These are phyloP conservation scores for Amazona finschi DNA, from an alignment of 2,797 vertebrate species.

Conservation along the genomic window DNA sequence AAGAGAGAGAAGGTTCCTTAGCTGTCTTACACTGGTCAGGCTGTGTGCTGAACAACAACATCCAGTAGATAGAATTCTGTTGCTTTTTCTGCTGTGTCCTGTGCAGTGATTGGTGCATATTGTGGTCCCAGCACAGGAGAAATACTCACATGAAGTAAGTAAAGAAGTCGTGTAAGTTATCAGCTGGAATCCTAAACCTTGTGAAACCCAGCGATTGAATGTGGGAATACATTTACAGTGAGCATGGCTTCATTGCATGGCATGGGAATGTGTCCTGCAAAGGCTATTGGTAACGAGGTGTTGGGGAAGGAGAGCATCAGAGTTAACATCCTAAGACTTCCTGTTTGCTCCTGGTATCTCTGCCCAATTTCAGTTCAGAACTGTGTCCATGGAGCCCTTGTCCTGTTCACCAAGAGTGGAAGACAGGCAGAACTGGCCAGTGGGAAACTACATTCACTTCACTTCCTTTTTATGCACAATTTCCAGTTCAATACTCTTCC, in stretches of 20 bases:
- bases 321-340: neutral
- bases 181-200: neutral
- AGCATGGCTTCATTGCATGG: neutral
- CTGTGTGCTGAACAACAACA: neutral
- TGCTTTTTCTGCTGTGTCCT: neutral
- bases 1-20: neutral
- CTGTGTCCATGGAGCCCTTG: neutral
- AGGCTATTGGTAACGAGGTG: neutral
- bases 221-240: neutral
- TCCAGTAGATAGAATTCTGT: neutral
- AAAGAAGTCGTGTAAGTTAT: neutral
- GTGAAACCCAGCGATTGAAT: neutral
- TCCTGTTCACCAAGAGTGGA: neutral
- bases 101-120: neutral
- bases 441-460: neutral
- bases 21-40: neutral
- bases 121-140: neutral
- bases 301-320: neutral
- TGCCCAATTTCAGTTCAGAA: neutral
- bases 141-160: neutral
- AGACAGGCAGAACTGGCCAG: neutral
- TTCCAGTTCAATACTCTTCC: neutral
- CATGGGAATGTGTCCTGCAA: neutral
- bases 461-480: neutral
- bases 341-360: neutral